A percentile compares a stretch with the other conserved stretches of the same genome.
phyloP scores from a whole-genome alignment of 1,140 invertebrate species.

The Spodoptera frugiperda region DNA sequence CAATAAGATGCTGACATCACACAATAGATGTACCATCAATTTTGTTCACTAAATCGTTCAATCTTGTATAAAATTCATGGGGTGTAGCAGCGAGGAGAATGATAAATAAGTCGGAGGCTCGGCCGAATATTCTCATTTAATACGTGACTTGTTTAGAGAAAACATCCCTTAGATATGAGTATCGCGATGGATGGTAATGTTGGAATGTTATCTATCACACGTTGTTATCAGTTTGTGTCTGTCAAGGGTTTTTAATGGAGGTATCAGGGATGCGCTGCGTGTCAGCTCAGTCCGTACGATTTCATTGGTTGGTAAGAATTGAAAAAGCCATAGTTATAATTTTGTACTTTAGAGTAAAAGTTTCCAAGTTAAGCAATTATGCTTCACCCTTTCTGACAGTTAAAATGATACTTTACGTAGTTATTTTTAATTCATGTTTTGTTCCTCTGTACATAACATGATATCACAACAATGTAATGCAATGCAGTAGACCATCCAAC shows the following conservation, averaged over 20 bases:
- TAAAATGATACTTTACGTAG: too few relatives aligned
- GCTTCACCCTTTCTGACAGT: too few relatives aligned
- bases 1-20: conserved; percentile 73
- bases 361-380: too few relatives aligned
- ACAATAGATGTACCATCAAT: conserved; percentile 84
- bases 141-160: conserved; percentile 84
- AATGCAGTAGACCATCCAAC: too few relatives aligned
- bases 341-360: too few relatives aligned
- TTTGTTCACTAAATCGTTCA: conserved; percentile 84
- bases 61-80: conserved; percentile 86
- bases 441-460: too few relatives aligned
- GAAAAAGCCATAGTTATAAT: too few relatives aligned
- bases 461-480: too few relatives aligned
- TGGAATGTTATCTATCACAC: conserved; percentile 64
- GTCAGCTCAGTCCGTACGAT: background rate
- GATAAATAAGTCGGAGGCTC: conserved; percentile 84
- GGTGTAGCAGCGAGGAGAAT: conserved; percentile 82
- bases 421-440: too few relatives aligned
- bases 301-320: too few relatives aligned
- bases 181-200: conserved; percentile 69
- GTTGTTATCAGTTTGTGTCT: conserved; percentile 52
- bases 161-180: conserved; percentile 74
- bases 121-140: conserved; percentile 85
- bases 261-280: background rate
- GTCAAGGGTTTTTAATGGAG: background rate